Base-by-base conservation (phyloP, 2,797 vertebrate genomes). In the Gephyroberyx darwinii region DNA sequence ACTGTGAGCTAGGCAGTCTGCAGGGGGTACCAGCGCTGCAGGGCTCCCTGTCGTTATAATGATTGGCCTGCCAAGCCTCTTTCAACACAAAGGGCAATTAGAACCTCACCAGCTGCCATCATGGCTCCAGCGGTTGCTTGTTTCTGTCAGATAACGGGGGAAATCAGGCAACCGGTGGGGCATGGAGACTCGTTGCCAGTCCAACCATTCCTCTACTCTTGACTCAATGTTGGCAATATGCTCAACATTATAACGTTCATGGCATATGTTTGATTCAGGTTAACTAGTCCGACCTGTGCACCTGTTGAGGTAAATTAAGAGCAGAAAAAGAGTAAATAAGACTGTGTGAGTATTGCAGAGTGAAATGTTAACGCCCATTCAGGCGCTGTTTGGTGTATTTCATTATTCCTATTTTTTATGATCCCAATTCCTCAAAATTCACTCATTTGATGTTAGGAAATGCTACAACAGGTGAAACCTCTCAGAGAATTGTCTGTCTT, bases 1-100 rank as follows among this genome's bases (percentile, higher is more conserved):
- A 73, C 39, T n/a, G 58, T 41, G 65, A 50, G 57, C 51, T 51
- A 52, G 57, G 53, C 35, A 10, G 50, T 81, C 65, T 51, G 77
- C 8, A 4, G 33, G 75, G 77, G 65, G 22, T 61, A 37, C 39
- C 52, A 65, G 74, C 14, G 17, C 71, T 71, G 71, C 54, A 68
- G 74, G 76, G 43, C 39, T 53, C 74, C 85, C 82, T 64, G 83
- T 74, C 57, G 83, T 72, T 82, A 73, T 86, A 92, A 92, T 85
- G 62, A 88, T 75, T 33, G 47, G 71, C 47, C 77, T 87, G 71
- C 77, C 79, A 78, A 58, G 52, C 12, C 52, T 59, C 77, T 83
- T 65, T 74, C 65, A 86, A 85, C 58, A 81, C 83, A 87, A 80
- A 83, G 82, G 77, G 71, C 81, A 89, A 88, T 87, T 89, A 91